Percentiles rank a stretch among this genome's conserved stretches.
Conservation (phyloP, 2,888 invertebrate species). For the Volucella zonaria region DNA sequence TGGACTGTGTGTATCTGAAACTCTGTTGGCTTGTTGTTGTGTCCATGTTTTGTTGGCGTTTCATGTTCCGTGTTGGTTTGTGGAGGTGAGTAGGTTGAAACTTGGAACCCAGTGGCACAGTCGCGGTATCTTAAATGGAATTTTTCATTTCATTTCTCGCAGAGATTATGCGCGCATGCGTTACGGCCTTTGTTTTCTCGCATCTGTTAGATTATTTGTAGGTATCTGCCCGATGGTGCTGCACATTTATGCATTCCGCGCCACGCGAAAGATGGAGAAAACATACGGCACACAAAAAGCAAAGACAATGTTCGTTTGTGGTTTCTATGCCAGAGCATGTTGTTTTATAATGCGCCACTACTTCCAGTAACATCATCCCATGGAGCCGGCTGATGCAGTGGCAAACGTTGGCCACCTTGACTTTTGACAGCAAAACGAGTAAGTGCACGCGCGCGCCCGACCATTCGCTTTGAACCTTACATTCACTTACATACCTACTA, state of each 20-base stretch:
- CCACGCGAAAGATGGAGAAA: conserved; percentile 17
- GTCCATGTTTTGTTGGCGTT: conserved; percentile 26
- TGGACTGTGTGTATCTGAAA: neutral
- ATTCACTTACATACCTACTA: conserved; percentile 12
- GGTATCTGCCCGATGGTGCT: conserved; percentile 15
- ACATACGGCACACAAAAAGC: conserved; percentile 20
- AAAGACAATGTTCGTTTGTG: conserved; percentile 7
- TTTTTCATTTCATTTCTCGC: conserved; percentile 63
- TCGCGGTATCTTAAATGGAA: conserved; percentile 66
- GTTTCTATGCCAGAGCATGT: conserved; percentile 6
- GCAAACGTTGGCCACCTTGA: conserved; percentile 65
- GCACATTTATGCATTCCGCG: conserved; percentile 35
- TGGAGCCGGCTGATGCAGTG: conserved; percentile 5
- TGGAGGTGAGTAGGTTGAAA: conserved; percentile 68
- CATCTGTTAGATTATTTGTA: conserved; percentile 20
- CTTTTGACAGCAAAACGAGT: conserved; percentile 49
- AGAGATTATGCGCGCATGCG: conserved; percentile 64
- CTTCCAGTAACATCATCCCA: conserved; percentile 44
- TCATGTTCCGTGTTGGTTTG: conserved; percentile 63
- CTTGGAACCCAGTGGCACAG: conserved; percentile 71
- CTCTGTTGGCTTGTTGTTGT: conserved; percentile 5
- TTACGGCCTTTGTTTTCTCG: conserved; percentile 62
- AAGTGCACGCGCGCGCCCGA: conserved; percentile 14
- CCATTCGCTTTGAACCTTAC: conserved; percentile 30
- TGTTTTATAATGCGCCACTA: neutral